Evolutionary conservation across 2,888 invertebrate genomes (phyloP).

Genomic region (Drosophila limbata): DNA sequence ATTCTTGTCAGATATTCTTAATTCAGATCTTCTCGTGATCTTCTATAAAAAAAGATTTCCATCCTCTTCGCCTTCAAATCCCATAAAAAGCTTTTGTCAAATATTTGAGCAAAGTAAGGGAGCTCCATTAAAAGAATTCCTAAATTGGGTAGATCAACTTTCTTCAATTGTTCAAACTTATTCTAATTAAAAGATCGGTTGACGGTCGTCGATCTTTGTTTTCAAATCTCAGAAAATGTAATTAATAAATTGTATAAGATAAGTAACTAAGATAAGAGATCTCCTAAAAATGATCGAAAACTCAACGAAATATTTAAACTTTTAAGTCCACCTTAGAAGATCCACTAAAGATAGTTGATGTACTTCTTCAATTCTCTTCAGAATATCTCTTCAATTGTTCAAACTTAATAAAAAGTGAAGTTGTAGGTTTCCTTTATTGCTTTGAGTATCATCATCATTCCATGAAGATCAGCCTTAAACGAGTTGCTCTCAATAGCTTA

Average conservation of each 20-base stretch:
- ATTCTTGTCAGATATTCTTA: too few species aligned
- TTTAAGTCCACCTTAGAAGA: not conserved
- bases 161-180: too few species aligned
- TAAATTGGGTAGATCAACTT: too few species aligned
- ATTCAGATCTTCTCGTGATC: too few species aligned
- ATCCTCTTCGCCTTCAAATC: too few species aligned
- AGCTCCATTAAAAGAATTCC: too few species aligned
- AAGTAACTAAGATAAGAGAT: not conserved
- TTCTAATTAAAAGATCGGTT: not conserved
- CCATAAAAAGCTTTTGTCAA: too few species aligned
- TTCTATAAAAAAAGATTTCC: too few species aligned
- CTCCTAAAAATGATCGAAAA: not conserved
- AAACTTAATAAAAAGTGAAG: constrained; percentile 21
- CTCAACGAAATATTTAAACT: not conserved
- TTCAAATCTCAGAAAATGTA: not conserved
- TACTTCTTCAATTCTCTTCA: not conserved
- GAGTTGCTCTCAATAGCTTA: constrained; percentile 37
- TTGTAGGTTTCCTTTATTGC: constrained; percentile 16
- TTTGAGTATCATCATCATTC: constrained; percentile 10
- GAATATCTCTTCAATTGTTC: constrained; percentile 10
- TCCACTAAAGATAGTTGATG: not conserved
- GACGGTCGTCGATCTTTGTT: not conserved
- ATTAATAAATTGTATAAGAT: not conserved
- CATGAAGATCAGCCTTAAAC: constrained; percentile 32
- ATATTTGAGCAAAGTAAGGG: too few species aligned